Base-by-base conservation (phyloP, 53 echinoderm and acorn worm genomes). In the Zoroaster sp. region DNA sequence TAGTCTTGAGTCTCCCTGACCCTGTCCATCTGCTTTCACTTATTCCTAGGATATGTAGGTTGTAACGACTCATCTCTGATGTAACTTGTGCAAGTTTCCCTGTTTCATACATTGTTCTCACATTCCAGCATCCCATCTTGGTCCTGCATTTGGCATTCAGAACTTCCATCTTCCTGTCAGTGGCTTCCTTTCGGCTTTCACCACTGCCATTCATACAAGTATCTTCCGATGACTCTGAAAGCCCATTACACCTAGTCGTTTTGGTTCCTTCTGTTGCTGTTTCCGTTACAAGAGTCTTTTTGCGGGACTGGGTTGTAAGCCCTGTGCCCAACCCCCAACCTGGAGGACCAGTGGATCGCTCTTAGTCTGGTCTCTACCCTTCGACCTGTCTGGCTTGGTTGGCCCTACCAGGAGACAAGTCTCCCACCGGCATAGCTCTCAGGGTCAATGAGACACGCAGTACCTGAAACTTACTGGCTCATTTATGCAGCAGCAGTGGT, bases 1-100 rank as follows among this genome's bases (percentile, higher is more conserved):
- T 34, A 3, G 81, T 78, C 15, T 25, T 80, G 3, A 88, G 4
- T 12, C 31, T 89, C 12, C 82, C 88, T 0, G 72, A 88, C 69
- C 92, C 87, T 13, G 92, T 88, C 91, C 91, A 93, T 40, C 91
- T 87, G 35, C 88, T 47, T 73, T 91, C 88, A 74, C 91, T 93
- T 4, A 93, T 43, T 20, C 91, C 93, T 1, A 91, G 67, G 37
- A 81, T 72, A 20, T 93, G 54, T 23, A 86, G 3, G 0, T 83
- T 69, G 66, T 86, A 90, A 11, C 49, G 7, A 30, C 72, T 52
- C 87, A 93, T 90, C 15, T 90, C 90, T 77, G 86, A n/a, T 54
- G 93, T 90, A 4, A 90, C 87, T 79, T 93, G 90, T 3, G 90
- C 90, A 6, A 90, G 69, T 25, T 90, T 93, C 7, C 92, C 93